Conservation (phyloP, 1,140 invertebrate genomes). For the Drosophila mojavensis region DNA sequence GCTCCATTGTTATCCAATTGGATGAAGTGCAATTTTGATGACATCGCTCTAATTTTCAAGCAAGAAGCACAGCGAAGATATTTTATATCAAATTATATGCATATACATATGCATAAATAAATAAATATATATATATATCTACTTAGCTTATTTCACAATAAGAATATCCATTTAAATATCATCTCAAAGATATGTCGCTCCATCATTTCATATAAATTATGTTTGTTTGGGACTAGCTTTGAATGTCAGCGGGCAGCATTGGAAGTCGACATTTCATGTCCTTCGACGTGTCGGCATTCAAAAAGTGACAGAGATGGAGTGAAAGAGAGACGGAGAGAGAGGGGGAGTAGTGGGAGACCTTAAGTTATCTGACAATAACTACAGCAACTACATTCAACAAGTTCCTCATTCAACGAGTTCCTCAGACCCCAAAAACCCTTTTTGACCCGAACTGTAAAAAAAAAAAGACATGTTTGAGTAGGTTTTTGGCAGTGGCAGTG, state of each 20-base stretch:
- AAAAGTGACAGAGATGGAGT: not conserved
- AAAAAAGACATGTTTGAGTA: conserved; percentile 20
- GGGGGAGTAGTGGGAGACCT: conserved; percentile 5
- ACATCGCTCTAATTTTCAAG: not conserved
- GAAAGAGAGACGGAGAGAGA: too few species aligned
- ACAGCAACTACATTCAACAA: not conserved
- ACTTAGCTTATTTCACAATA: not conserved
- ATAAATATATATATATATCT: too few species aligned
- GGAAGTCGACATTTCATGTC: conserved; percentile 24
- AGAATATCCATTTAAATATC: conserved; percentile 5
- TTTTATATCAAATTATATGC: too few species aligned
- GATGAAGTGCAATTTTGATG: not conserved
- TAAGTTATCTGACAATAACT: conserved; percentile 21
- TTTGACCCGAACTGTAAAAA: not conserved
- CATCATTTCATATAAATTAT: not conserved
- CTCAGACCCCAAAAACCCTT: not conserved
- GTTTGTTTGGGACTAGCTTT: conserved; percentile 1
- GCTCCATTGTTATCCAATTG: not conserved
- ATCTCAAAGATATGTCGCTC: not conserved
- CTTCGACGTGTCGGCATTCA: conserved; percentile 25
- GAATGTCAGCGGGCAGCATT: not conserved
- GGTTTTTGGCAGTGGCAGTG: conserved; percentile 10
- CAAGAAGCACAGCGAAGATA: too few species aligned
- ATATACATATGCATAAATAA: too few species aligned
- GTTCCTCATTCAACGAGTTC: not conserved